Evolutionary conservation across 2,888 invertebrate genomes (phyloP).

Genomic region (Ptilodon capucinus): DNA sequence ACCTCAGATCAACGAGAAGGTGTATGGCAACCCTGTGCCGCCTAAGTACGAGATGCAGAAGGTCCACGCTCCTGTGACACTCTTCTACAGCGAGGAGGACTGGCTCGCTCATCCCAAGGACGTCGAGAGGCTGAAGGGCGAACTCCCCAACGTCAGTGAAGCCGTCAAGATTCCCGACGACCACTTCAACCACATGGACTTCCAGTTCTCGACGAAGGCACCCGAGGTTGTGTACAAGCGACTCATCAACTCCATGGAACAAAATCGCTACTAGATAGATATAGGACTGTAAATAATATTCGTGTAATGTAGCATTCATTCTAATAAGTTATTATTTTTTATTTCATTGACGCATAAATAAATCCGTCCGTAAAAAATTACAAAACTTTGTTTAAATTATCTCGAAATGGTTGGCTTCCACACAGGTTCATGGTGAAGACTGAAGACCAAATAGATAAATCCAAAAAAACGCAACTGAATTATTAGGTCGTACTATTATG

Average conservation of each 20-base stretch:
- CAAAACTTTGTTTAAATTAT: background rate
- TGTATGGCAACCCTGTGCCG: conserved; percentile 61
- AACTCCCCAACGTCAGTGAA: conserved; percentile 81
- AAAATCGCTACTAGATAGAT: conserved; percentile 24
- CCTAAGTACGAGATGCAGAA: conserved; percentile 64
- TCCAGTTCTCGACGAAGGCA: conserved; percentile 66
- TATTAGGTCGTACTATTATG: too few species aligned
- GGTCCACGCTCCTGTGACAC: conserved; percentile 64
- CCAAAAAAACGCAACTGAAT: too few species aligned
- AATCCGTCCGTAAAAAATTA: conserved; percentile 46
- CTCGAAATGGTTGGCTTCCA: too few species aligned
- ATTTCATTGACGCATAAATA: conserved; percentile 48
- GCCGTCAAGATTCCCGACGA: conserved; percentile 80
- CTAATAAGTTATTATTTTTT: conserved; percentile 40
- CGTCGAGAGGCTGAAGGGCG: conserved; percentile 76
- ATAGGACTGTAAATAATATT: conserved; percentile 27
- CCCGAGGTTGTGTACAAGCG: conserved; percentile 60
- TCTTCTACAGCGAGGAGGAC: conserved; percentile 82
- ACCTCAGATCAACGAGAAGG: conserved; percentile 52
- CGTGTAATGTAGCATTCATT: conserved; percentile 34
- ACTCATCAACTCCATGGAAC: conserved; percentile 60
- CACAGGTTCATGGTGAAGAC: too few species aligned
- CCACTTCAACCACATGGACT: conserved; percentile 72
- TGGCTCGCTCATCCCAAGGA: conserved; percentile 85
- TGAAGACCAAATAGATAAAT: too few species aligned